Percentiles rank a stretch among this genome's conserved stretches.
phyloP scores from a whole-genome alignment of 2,113 vertebrate species.

The Tetrax tetrax region DNA sequence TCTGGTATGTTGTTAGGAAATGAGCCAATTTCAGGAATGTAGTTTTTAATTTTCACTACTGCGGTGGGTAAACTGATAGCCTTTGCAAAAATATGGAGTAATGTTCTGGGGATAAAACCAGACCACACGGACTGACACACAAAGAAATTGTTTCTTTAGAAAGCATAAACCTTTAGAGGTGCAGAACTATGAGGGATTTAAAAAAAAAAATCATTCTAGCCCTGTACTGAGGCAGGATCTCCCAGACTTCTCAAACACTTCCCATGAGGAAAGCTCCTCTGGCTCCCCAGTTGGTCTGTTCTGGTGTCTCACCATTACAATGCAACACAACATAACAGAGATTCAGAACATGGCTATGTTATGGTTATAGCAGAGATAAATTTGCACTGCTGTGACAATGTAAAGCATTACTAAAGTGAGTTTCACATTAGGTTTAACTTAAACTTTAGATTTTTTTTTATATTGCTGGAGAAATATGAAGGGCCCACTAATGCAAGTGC shows the following conservation, averaged over 20 bases:
- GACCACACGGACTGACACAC: background rate
- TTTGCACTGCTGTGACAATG: background rate
- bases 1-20: background rate
- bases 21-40: background rate
- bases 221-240: background rate
- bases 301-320: background rate
- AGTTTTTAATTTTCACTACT: constrained; percentile 1
- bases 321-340: background rate
- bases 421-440: background rate
- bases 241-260: background rate
- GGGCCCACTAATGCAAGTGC: background rate
- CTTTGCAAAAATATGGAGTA: background rate
- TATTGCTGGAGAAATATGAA: background rate
- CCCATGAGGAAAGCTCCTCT: background rate
- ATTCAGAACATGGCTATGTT: background rate
- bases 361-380: background rate
- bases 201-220: background rate
- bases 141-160: background rate
- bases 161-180: background rate
- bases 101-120: background rate
- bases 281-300: background rate
- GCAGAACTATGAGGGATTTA: background rate
- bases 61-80: background rate
- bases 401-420: background rate
- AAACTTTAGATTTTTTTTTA: background rate